A percentile compares a stretch with the other conserved stretches of the same genome.
These are phyloP conservation scores for Ophonus ardosiacus DNA, from an alignment of 2,888 invertebrate species.

Conservation along the genomic window DNA sequence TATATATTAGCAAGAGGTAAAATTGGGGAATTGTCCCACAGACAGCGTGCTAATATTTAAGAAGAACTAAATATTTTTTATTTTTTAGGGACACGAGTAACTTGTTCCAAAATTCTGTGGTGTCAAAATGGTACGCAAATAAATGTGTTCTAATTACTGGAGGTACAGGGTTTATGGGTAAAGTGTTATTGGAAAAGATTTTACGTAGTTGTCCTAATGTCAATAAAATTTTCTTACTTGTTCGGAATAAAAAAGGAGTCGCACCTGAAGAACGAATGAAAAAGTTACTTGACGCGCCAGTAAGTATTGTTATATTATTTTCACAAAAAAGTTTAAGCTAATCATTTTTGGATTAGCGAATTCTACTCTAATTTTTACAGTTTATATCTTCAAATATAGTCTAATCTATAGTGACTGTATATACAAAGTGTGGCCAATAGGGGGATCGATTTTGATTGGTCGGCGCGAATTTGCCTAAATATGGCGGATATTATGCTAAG, in stretches of 20 bases:
- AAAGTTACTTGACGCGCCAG: slow-evolving; percentile 74
- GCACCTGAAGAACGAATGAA: slow-evolving; percentile 76
- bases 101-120: background rate
- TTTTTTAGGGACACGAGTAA: background rate
- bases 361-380: no score
- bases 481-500: no score
- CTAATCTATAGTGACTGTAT: no score
- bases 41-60: no score
- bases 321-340: no score
- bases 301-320: background rate
- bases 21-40: no score
- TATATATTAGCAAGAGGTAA: no score
- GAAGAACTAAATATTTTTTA: background rate
- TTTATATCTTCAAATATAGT: no score
- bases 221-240: slow-evolving; percentile 78
- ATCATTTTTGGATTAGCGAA: no score
- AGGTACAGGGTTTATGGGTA: slow-evolving; percentile 83
- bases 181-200: slow-evolving; percentile 81
- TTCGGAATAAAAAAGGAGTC: slow-evolving; percentile 80
- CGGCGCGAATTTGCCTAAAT: no score
- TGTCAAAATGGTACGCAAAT: background rate
- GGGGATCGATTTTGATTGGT: no score
- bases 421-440: no score
- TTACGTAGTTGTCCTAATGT: slow-evolving; percentile 78
- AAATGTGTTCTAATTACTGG: slow-evolving; percentile 80